phyloP scores from a whole-genome alignment of 2,888 invertebrate genomes.

The Lagria hirta region DNA sequence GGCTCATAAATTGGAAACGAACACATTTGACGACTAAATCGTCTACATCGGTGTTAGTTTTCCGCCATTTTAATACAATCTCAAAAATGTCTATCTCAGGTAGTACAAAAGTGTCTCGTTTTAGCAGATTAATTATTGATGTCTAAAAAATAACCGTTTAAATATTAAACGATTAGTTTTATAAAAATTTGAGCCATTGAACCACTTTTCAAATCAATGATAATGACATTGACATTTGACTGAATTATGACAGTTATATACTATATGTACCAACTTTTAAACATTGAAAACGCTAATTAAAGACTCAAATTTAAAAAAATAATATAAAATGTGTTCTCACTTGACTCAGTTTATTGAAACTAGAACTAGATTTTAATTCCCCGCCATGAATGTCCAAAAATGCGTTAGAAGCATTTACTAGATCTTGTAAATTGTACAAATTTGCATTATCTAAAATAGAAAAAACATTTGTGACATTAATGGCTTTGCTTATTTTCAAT shows the following conservation, averaged over 20 bases:
- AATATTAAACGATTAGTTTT: too few species aligned
- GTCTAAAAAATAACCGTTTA: too few species aligned
- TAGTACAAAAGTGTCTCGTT: conserved; percentile 1
- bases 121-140: conserved; percentile 1
- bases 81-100: conserved; percentile 5
- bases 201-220: too few species aligned
- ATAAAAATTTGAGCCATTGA: too few species aligned
- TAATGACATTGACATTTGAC: neutral
- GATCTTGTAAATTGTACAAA: neutral
- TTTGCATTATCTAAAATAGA: neutral
- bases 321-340: too few species aligned
- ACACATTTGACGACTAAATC: conserved; percentile 1
- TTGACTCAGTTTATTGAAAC: neutral
- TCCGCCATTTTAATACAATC: neutral
- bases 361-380: neutral
- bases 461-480: neutral
- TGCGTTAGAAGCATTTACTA: conserved; percentile 1
- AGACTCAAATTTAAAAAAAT: too few species aligned
- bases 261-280: too few species aligned
- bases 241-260: too few species aligned
- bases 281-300: too few species aligned
- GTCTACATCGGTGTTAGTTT: neutral
- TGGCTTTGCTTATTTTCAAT: too few species aligned
- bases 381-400: neutral
- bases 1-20: neutral